Evolutionary conservation across 1,140 invertebrate genomes (phyloP), one percentile per base, ranked within the genome.

Genomic region (Heliconius hermathena): DNA sequence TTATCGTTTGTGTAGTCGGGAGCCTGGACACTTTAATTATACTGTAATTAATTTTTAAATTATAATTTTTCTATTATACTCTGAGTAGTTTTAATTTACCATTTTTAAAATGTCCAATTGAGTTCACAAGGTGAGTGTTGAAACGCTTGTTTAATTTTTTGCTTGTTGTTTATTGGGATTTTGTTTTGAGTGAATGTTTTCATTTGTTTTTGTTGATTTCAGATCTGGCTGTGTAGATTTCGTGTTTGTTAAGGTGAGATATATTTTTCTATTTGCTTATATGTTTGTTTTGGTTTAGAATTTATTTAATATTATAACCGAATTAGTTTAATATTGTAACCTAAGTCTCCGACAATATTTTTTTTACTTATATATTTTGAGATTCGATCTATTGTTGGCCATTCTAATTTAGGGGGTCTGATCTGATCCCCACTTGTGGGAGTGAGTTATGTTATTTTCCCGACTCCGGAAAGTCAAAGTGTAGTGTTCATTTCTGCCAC

Each of bases 31-130:
- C 85, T 84, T 89, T 90, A 89, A 88, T 93, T 93, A 89, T 93
- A 92, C 86, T 94, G 90, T 94, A 94, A 94, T 94, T 94, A 93
- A 92, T 93, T 93, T 93, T 94, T 94, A 94, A 93, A 94, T 93
- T 94, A 94, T 94, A 93, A 91, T 94, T 93, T 91, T 94, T 93
- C 88, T 93, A 93, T 93, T 93, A 83, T 92, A 93, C 84, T 38
- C 29, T 38, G 33, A 73, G 73, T 76, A 46, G 66, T 79, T 83
- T 81, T 72, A 74, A 73, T 80, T 77, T 76, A 26, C n/a, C 54
- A 22, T 57, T n/a, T 18, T 22, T 22, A 22, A n/a, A 57, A 22
- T 57, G 22, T 57, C 8, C n/a, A 9, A 22, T 3, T 8, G 8
- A 57, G 8, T 22, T 66, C 29, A 3, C 1, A n/a, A 66, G 60